These are phyloP conservation scores for Enteromius viviparus DNA, from an alignment of 2,797 vertebrate species.

Conservation along the genomic window DNA sequence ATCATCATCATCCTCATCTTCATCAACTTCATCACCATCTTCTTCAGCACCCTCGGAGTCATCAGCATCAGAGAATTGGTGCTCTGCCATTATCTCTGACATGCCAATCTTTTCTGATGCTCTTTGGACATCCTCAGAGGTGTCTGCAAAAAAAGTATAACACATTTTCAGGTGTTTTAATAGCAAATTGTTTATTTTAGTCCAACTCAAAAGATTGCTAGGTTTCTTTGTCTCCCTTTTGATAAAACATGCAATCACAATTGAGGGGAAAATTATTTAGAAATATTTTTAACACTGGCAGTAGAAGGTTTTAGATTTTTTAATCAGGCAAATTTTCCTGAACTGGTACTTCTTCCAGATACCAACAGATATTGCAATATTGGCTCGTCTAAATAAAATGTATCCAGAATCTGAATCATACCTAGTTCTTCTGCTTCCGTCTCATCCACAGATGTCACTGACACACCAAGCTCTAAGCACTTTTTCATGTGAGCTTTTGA, in stretches of 20 bases:
- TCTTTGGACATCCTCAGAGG: constrained; percentile 83
- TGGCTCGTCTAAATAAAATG: constrained; percentile 31
- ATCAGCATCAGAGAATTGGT: constrained; percentile 96
- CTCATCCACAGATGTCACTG: constrained; percentile 94
- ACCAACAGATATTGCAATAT: constrained; percentile 36
- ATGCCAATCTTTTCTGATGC: constrained; percentile 80
- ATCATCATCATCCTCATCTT: constrained; percentile 94
- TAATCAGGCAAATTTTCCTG: constrained; percentile 45
- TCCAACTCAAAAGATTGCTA: neutral
- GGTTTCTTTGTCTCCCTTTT: constrained; percentile 20
- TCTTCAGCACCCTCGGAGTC: constrained; percentile 89
- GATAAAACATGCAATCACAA: constrained; percentile 18
- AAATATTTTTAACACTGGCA: constrained; percentile 44
- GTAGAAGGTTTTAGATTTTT: constrained; percentile 30
- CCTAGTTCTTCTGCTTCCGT: constrained; percentile 91
- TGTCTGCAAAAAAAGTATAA: constrained; percentile 61
- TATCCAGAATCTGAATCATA: constrained; percentile 65
- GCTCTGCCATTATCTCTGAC: constrained; percentile 80
- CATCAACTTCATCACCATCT: constrained; percentile 93
- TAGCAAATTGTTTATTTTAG: constrained; percentile 18
- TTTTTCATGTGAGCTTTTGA: constrained; percentile 99
- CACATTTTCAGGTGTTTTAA: neutral
- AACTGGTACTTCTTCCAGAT: constrained; percentile 11
- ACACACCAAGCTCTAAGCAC: constrained; percentile 96
- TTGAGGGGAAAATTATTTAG: constrained; percentile 14